Conservation (phyloP, 1,140 invertebrate genomes). For the Dryas iulia region DNA sequence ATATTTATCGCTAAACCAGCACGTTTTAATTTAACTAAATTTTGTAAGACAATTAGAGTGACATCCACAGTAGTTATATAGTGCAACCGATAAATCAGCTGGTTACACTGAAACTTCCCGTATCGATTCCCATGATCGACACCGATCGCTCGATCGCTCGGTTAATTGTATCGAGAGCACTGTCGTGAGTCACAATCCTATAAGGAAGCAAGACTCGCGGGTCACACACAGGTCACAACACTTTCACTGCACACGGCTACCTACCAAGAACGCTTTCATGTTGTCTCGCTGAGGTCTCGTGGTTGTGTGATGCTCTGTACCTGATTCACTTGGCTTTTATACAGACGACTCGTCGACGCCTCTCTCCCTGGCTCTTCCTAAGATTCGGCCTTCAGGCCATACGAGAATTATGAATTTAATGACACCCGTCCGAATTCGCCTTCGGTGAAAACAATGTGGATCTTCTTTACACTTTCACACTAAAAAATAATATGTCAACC, state of each 20-base stretch:
- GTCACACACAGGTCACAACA: conserved; percentile 68
- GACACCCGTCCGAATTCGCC: conserved; percentile 69
- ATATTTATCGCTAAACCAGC: conserved; percentile 4
- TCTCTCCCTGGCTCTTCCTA: conserved; percentile 77
- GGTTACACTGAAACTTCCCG: conserved; percentile 12
- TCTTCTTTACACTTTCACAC: conserved; percentile 64
- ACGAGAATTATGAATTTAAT: conserved; percentile 80
- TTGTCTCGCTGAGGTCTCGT: conserved; percentile 74
- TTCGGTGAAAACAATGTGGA: conserved; percentile 75
- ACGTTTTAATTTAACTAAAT: not conserved
- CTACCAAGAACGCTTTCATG: conserved; percentile 80
- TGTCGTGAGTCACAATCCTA: conserved; percentile 46
- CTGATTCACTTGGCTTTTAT: conserved; percentile 65
- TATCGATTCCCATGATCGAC: conserved; percentile 32
- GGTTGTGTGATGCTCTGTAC: conserved; percentile 74
- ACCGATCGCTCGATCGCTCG: conserved; percentile 16
- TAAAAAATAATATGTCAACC: conserved; percentile 16
- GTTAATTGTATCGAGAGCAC: conserved; percentile 38
- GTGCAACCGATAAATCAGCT: not conserved
- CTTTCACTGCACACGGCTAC: conserved; percentile 69
- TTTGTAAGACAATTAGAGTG: not conserved
- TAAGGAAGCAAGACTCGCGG: conserved; percentile 52
- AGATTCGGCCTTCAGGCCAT: conserved; percentile 75
- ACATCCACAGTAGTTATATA: not conserved
- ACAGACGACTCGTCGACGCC: conserved; percentile 58